Evolutionary conservation across 2,797 vertebrate genomes (phyloP), one percentile per base, ranked within the genome.

Genomic region (Heliangelus exortis): DNA sequence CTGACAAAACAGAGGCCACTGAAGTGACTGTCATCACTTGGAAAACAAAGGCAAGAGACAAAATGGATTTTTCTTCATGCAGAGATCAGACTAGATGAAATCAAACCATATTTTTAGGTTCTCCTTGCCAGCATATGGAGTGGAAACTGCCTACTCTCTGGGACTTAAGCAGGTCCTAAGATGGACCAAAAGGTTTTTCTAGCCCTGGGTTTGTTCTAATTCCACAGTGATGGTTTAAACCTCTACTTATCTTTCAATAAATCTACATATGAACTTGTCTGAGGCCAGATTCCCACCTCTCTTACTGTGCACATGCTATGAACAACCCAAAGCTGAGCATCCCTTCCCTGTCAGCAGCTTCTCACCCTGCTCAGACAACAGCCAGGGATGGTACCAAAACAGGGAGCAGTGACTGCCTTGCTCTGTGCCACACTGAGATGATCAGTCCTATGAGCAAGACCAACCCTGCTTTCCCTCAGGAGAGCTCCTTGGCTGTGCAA

Each of bases 311-410:
- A 22, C 8, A 7, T 22, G 41, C 31, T 53, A 41, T 1, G 21
- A 17, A 41, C 3, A 57, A 71, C 20, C 20, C 58, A 65, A 67
- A 84, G 63, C 41, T 34, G 41, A 71, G 75, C 33, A 45, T 4
- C 33, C 4, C 23, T 69, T 29, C 1, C 6, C 25, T 50, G 26
- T n/a, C 63, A 48, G 58, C 50, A 78, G 71, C 54, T 81, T 78
- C 69, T 61, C 0, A 0, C 6, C 26, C 36, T 50, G 66, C n/a
- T 57, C 0, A 0, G 34, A 47, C 23, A 33, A 50, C 1, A 68
- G 29, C 23, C 61, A 58, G 47, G 15, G 41, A 72, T 3, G 14
- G 28, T 58, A 76, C 53, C 0, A 1, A 7, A 36, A 74, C 0
- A 1, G 16, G 28, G 9, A 73, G 29, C 20, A 53, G 47, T 1